Evolutionary conservation across 2,113 vertebrate genomes (phyloP), one percentile per base, ranked within the genome.

Genomic region (Lanius ludovicianus): DNA sequence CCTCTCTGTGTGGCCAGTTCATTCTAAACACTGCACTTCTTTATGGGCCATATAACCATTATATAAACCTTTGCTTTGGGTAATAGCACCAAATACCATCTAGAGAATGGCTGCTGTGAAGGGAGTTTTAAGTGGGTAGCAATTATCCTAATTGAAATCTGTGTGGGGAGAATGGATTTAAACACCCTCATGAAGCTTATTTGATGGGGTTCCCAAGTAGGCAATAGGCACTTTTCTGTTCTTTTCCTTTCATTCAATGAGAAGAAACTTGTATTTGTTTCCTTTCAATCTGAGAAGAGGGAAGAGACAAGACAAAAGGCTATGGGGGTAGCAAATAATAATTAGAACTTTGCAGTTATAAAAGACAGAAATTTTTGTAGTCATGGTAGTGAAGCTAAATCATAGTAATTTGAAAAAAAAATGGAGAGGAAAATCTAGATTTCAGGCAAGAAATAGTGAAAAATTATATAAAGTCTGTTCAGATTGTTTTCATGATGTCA

Each of bases 401-500:
- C 71, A 14, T 13, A 81, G 37, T 57, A 49, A 73, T 74, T 76
- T 71, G n/a, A 42, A 82, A 64, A 69, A 73, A 80, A 55, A 30
- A 8, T 24, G 46, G 46, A 68, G 71, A 69, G 14, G 23, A 71
- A 88, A 70, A 79, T 52, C 44, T 25, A 82, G 57, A 79, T 81
- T 96, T 92, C 60, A 74, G 87, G 33, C 60, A 79, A 82, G 80
- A 83, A 86, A 30, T 82, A 81, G 18, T 70, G 42, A 70, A 83
- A 91, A 93, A 90, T 53, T 44, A 50, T 52, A 41, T 73, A n/a
- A 84, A 74, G 60, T 77, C 31, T 86, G 25, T 64, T 90, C 76
- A 87, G 56, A 82, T 93, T 79, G 70, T 77, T 94, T 89, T 91
- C 7, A 39, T 94, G 65, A 96, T 94, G 95, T 89, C 92, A 94